Evolutionary conservation across 2,113 vertebrate genomes (phyloP).

Genomic region (Sterna hirundo): DNA sequence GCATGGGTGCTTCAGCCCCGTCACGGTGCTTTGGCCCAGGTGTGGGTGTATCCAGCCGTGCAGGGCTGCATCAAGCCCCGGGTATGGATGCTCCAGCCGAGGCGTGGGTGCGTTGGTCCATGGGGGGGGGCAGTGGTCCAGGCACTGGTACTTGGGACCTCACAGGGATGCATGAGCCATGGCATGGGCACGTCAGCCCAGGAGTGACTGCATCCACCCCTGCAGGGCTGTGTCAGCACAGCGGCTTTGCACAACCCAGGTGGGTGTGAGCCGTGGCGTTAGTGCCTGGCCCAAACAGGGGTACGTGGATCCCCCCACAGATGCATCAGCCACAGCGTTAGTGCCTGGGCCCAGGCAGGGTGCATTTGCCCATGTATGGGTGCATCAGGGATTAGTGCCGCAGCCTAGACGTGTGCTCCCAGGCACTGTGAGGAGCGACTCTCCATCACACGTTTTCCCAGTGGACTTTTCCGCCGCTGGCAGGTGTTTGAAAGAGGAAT

Average conservation of each 20-base stretch:
- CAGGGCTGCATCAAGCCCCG: neutral
- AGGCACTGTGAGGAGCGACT: neutral
- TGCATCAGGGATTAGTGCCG: neutral
- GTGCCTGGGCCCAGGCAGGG: rapidly evolving
- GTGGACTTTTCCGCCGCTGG: neutral
- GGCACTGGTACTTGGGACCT: neutral
- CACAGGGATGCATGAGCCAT: neutral
- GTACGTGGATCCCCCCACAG: no score
- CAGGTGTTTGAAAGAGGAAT: neutral
- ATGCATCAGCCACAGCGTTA: neutral
- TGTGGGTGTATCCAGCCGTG: rapidly evolving
- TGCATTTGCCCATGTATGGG: rapidly evolving
- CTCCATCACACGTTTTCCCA: neutral
- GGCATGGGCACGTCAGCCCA: neutral
- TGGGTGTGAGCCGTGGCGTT: rapidly evolving
- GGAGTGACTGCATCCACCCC: rapidly evolving
- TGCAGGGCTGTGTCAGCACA: neutral
- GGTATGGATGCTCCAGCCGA: neutral
- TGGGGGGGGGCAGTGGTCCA: neutral
- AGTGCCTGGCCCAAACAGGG: neutral
- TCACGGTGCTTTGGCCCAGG: rapidly evolving
- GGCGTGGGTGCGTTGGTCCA: rapidly evolving
- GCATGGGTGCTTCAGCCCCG: neutral
- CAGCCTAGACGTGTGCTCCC: neutral
- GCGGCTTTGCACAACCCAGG: neutral